phyloP scores from a whole-genome alignment of 2,797 vertebrate genomes.

The Microcaecilia unicolor region DNA sequence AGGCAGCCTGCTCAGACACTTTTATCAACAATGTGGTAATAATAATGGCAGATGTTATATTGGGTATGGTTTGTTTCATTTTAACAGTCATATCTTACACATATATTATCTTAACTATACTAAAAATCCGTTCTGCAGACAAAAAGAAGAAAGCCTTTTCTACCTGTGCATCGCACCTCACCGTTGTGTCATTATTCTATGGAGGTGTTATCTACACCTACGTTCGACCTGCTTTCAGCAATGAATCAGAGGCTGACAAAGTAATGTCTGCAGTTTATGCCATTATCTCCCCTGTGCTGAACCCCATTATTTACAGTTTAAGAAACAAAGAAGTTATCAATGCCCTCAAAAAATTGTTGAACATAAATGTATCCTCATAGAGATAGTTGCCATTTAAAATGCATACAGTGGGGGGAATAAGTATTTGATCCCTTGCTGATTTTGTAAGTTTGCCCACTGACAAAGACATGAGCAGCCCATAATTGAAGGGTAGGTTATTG shows the following conservation, averaged over 20 bases:
- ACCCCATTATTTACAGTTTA: constrained; percentile 15
- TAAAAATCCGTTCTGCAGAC: constrained; percentile 4
- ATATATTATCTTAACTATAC: constrained; percentile 6
- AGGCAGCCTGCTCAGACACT: constrained; percentile 9
- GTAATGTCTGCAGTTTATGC: constrained; percentile 9
- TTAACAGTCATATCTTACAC: constrained; percentile 5
- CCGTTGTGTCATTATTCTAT: constrained; percentile 5
- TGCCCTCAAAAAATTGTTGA: not conserved
- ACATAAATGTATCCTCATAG: no score
- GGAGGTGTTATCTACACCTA: constrained; percentile 4
- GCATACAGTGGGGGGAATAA: no score
- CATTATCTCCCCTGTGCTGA: constrained; percentile 7
- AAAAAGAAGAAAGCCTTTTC: constrained; percentile 5
- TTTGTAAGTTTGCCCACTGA: no score
- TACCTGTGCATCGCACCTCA: constrained; percentile 2
- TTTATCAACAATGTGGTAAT: constrained; percentile 6
- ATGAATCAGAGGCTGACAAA: constrained; percentile 4
- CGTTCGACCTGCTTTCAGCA: constrained; percentile 2
- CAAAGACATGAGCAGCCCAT: no score
- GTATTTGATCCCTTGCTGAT: no score
- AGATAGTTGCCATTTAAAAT: no score
- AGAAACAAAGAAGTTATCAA: constrained; percentile 13
- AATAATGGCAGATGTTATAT: constrained; percentile 6
- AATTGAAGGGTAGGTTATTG: no score
- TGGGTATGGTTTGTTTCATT: constrained; percentile 4